Base-by-base conservation (phyloP, 2,888 invertebrate genomes). In the Flexamia atlantica region DNA sequence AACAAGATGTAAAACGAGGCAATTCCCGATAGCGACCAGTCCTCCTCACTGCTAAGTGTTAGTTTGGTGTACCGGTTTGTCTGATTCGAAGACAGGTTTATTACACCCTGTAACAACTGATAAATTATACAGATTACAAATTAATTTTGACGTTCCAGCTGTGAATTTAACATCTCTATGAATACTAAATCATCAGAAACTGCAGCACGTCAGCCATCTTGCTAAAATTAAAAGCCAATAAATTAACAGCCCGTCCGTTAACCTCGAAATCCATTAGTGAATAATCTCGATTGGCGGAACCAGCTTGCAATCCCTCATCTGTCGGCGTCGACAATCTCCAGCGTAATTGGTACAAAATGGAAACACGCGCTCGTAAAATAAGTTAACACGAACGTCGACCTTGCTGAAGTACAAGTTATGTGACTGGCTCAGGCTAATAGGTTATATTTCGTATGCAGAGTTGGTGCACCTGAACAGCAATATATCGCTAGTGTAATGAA, bases 371-470 rank as follows among this genome's bases (percentile, higher is more conserved):
- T 68, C 32, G 32, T 68, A 28, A 68, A 68, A 68, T 68, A 68
- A 17, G n/a, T 30, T 30, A 32, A 68, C 68, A 2, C 10, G 53
- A 3, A 20, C 53, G 20, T 17, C 17, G 17, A 9, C 60, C 60
- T 53, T 25, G 7, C 30, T 30, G 40, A n/a, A 10, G 70, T 17
- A 70, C 30, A 23, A 70, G 14, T 36, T 40, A 40, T 70, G 40
- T n/a, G 40, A 40, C 40, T 36, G 14, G 70, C 20, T 70, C 40
- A 20, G 40, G 10, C 70, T 36, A 70, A 70, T 68, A 32, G 30
- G n/a, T 68, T 68, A 36, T 70, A 70, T 70, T 70, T 70, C 40
- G 70, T n/a, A 70, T 70, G 70, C 70, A 23, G 53, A 14, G 53
- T 53, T 53, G 53, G 53, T 23, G 23, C 53, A 14, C 53, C 46